These are phyloP conservation scores for Bubo blakistoni DNA, from an alignment of 2,113 vertebrate species.

Conservation along the genomic window DNA sequence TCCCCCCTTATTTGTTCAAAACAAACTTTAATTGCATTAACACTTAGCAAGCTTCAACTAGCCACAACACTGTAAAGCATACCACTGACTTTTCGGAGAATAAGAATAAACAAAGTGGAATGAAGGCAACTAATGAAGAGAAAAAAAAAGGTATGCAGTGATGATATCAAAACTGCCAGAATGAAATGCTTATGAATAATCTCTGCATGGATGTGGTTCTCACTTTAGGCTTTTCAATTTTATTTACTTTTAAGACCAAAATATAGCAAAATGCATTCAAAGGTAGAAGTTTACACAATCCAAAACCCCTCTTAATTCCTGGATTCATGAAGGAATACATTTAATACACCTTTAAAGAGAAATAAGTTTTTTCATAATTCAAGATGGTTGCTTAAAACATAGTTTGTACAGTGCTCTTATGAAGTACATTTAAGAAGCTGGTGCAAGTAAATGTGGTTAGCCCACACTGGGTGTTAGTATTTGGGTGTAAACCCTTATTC, in stretches of 20 bases:
- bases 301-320: neutral
- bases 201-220: conserved; percentile 83
- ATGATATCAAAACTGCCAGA: conserved; percentile 66
- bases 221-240: conserved; percentile 10
- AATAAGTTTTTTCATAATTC: conserved; percentile 29
- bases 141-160: conserved; percentile 44
- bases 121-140: conserved; percentile 63
- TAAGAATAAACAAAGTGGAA: conserved; percentile 62
- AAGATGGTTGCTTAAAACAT: conserved; percentile 7
- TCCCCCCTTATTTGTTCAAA: conserved; percentile 42
- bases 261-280: conserved; percentile 45
- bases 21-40: conserved; percentile 67
- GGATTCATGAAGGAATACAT: conserved; percentile 45
- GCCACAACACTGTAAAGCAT: conserved; percentile 80
- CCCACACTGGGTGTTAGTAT: neutral
- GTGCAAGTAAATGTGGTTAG: neutral
- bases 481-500: conserved; percentile 14
- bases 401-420: conserved; percentile 10
- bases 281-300: conserved; percentile 18
- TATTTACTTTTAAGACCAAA: conserved; percentile 39
- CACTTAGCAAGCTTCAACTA: conserved; percentile 81
- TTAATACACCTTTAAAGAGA: conserved; percentile 23
- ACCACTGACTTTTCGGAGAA: conserved; percentile 70
- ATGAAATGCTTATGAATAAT: conserved; percentile 73
- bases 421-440: conserved; percentile 11